phyloP scores from a whole-genome alignment of 35 echinoderm and acorn worm genomes.

The Acanthaster planci region DNA sequence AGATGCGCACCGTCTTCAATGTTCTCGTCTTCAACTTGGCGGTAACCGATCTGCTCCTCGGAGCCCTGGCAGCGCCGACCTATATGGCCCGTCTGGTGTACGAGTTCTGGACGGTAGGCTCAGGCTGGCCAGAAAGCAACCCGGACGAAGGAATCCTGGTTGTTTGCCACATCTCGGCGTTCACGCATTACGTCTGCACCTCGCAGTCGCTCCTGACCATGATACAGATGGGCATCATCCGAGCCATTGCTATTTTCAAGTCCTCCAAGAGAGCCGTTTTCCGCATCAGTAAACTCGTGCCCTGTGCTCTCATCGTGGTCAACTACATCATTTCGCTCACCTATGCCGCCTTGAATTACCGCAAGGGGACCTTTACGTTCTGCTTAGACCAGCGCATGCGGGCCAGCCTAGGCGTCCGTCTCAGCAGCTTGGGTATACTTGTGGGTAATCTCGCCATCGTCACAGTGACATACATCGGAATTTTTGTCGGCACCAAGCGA shows the following conservation, averaged over 20 bases:
- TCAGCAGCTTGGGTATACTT: background rate
- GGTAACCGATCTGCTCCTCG: background rate
- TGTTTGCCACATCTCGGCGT: slow-evolving; percentile 9
- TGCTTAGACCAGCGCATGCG: background rate
- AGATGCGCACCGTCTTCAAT: slow-evolving; percentile 9
- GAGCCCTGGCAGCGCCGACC: background rate
- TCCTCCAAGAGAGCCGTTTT: background rate
- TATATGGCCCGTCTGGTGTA: background rate
- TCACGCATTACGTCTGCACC: slow-evolving; percentile 6
- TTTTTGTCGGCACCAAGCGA: background rate
- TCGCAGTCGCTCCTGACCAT: background rate
- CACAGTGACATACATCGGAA: background rate
- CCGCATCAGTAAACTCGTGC: slow-evolving; percentile 2
- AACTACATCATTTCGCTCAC: background rate
- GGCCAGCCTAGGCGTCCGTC: background rate
- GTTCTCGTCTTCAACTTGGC: slow-evolving; percentile 12
- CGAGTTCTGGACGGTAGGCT: background rate
- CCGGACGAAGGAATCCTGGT: background rate
- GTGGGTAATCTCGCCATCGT: background rate
- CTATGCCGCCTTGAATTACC: background rate
- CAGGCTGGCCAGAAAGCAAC: background rate
- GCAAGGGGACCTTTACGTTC: background rate
- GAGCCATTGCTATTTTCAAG: background rate
- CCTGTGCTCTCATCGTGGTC: background rate
- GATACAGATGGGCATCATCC: slow-evolving; percentile 9